Evolutionary conservation across 2,797 vertebrate genomes (phyloP).

Genomic region (Chaenodraco wilsoni): DNA sequence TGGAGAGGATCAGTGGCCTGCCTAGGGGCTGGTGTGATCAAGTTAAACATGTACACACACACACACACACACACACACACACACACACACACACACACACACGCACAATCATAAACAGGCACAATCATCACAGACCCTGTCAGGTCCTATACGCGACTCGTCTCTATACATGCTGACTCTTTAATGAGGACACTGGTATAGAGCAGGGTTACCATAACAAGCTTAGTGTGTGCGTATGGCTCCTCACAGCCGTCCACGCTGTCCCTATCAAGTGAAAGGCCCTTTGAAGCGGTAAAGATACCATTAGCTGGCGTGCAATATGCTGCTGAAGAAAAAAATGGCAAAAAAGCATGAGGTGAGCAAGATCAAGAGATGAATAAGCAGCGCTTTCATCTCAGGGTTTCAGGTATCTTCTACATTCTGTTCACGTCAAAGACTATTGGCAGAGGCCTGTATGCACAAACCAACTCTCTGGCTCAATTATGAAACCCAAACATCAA

Average conservation of each 20-base stretch:
- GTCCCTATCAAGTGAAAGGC: slow-evolving; percentile 61
- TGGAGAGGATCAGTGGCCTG: slow-evolving; percentile 71
- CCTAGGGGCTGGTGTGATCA: slow-evolving; percentile 61
- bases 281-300: slow-evolving; percentile 68
- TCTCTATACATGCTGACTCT: slow-evolving; percentile 57
- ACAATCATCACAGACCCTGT: slow-evolving; percentile 32
- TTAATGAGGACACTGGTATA: slow-evolving; percentile 72
- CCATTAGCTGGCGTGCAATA: slow-evolving; percentile 60
- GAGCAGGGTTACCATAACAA: slow-evolving; percentile 68
- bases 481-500: slow-evolving; percentile 62
- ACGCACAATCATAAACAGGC: background rate
- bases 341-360: slow-evolving; percentile 48
- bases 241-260: slow-evolving; percentile 24
- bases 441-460: slow-evolving; percentile 41
- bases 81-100: background rate
- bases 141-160: slow-evolving; percentile 59
- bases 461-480: slow-evolving; percentile 41
- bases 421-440: slow-evolving; percentile 46
- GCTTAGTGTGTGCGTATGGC: slow-evolving; percentile 32
- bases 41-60: slow-evolving; percentile 60
- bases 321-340: slow-evolving; percentile 40
- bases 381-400: slow-evolving; percentile 54
- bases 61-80: slow-evolving; percentile 20
- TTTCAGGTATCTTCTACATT: slow-evolving; percentile 45
- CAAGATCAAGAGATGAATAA: slow-evolving; percentile 56